Base-by-base conservation (phyloP, 2,113 vertebrate species). In the Eulemur rufifrons region DNA sequence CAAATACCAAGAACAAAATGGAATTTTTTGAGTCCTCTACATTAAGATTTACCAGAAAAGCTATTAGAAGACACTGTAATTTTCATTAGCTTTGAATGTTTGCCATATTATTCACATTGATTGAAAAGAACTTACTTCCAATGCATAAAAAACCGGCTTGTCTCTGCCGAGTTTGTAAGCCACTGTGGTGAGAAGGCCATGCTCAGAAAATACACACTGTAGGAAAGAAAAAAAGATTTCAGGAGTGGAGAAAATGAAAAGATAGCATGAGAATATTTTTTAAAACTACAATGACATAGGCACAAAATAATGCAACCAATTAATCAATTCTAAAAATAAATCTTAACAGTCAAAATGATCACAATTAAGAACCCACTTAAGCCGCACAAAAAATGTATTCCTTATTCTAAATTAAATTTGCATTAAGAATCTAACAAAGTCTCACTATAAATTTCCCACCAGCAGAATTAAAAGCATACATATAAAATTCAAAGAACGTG, bases 171-270 rank as follows among this genome's bases (percentile, higher is more conserved):
- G 98, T 97, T 99, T 99, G 98, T 99, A 99, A 85, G 99, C 99
- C 17, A 99, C 98, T 0, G 99, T 99, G 85, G 99, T 99, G 95
- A 99, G 97, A 96, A 99, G 99, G 90, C 99, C 99, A 77, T 99
- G 99, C 25, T 99, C 99, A 32, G 99, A 99, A 98, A 99, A 98
- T 63, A 99, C 99, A 74, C 99, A 98, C 99, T 99, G 71, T 47
- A 83, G 52, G 37, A 90, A 90, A 89, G 32, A 76, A 74, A 82
- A 93, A 89, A 87, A 86, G 5, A 86, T 34, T 78, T 92, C 32
- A 86, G 32, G 8, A 66, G 23, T 85, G 6, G 13, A 54, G 52
- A 95, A 95, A 87, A 87, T 14, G 32, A 91, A 87, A 92, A 86
- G 50, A 64, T 3, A 89, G 20, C 15, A 34, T 73, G 25, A 37